Evolutionary conservation across 2,113 vertebrate genomes (phyloP), one percentile per base, ranked within the genome.

Genomic region (Tychaedon coryphoeus): DNA sequence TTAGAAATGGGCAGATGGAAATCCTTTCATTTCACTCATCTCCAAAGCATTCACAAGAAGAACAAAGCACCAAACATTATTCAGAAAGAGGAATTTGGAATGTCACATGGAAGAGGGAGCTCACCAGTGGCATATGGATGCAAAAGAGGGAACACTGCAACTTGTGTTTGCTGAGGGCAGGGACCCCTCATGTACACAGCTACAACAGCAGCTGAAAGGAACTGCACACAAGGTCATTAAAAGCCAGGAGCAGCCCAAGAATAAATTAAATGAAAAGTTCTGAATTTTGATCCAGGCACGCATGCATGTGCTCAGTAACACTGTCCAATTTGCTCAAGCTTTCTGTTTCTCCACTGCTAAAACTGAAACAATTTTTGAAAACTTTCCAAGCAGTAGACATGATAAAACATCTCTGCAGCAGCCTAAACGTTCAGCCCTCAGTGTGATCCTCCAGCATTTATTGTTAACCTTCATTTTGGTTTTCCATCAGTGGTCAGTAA

Each of bases 221-320:
- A 33, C 47, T 12, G 29, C 26, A 45, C 20, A 23, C 45, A 60
- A 9, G 0, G 0, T 5, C 48, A 40, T 23, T 22, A 36, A 75
- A 64, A 67, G 31, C 33, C 84, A 85, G 51, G 23, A 74, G n/a
- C 15, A 24, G 29, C 5, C 26, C 0, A 4, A 38, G 10, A 51
- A 72, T 4, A 75, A 90, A 38, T 20, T 12, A n/a, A 71, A 69
- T 17, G 0, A 29, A 42, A 28, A 75, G 22, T 34, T 56, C 19
- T 65, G 62, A 65, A 64, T 60, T 78, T 19, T 48, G 45, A 82
- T 40, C 20, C 42, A 42, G 36, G 24, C 28, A 28, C 8, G 38
- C 7, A 8, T 2, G 11, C 6, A 0, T 8, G 5, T 34, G 38
- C 56, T 60, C 53, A 34, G 2, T 20, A 85, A 67, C 18, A 6